Evolutionary conservation across 2,797 vertebrate species (phyloP).

Genomic region (Pipistrellus pipistrellus): DNA sequence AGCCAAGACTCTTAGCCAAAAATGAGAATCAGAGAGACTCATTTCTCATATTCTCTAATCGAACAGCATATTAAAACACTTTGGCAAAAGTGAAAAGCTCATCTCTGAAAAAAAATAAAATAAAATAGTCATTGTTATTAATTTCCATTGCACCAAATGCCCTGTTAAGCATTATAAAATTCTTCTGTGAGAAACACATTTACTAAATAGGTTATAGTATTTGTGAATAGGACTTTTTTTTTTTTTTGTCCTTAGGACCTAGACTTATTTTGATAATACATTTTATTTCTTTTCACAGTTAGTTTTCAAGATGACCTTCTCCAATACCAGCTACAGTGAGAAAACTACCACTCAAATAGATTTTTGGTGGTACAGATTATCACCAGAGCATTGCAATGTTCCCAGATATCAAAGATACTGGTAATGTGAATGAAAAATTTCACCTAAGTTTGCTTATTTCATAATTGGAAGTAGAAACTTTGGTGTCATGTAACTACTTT

Average conservation of each 20-base stretch:
- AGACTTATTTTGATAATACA: slow-evolving; percentile 39
- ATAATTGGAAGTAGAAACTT: slow-evolving; percentile 67
- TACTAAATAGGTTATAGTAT: not conserved
- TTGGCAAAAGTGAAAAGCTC: slow-evolving; percentile 53
- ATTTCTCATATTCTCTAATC: slow-evolving; percentile 61
- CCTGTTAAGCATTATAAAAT: not conserved
- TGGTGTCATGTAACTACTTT: slow-evolving; percentile 37
- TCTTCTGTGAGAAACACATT: slow-evolving; percentile 28
- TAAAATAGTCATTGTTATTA: slow-evolving; percentile 42
- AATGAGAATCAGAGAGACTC: slow-evolving; percentile 63
- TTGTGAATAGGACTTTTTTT: not conserved
- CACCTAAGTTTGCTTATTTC: slow-evolving; percentile 62
- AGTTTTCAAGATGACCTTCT: slow-evolving; percentile 70
- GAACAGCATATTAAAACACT: slow-evolving; percentile 65
- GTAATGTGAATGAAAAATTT: slow-evolving; percentile 30
- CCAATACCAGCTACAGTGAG: slow-evolving; percentile 59
- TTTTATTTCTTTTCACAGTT: slow-evolving; percentile 66
- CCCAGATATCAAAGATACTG: slow-evolving; percentile 54
- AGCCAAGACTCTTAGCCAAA: slow-evolving; percentile 73
- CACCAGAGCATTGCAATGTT: not conserved
- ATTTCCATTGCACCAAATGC: not conserved
- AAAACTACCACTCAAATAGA: slow-evolving; percentile 58
- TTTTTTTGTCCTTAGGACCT: not conserved
- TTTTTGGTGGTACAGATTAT: slow-evolving; percentile 41
- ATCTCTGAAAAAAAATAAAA: slow-evolving; percentile 42